Evolutionary conservation across 1,140 invertebrate species (phyloP).

Genomic region (Nixonia krombeini): DNA sequence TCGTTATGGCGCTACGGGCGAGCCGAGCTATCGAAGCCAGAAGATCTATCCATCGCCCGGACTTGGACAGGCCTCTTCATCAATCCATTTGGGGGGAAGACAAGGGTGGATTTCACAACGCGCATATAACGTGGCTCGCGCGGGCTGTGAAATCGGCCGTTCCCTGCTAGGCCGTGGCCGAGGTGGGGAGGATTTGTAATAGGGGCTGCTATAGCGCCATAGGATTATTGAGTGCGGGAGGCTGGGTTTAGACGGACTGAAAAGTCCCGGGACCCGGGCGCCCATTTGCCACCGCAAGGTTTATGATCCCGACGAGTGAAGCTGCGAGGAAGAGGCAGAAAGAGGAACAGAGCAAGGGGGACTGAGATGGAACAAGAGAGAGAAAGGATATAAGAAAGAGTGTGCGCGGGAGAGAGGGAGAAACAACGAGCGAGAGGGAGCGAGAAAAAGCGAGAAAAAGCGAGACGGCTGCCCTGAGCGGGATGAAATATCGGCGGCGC

Average conservation of each 20-base stretch:
- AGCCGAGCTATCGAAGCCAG: slow-evolving; percentile 30
- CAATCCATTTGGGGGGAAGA: slow-evolving; percentile 48
- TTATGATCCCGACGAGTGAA: slow-evolving; percentile 54
- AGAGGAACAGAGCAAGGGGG: neutral
- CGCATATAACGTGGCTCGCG: slow-evolving; percentile 28
- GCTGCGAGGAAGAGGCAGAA: slow-evolving; percentile 7
- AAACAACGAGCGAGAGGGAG: slow-evolving; percentile 7
- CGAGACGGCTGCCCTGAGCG: slow-evolving; percentile 9
- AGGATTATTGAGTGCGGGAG: slow-evolving; percentile 60
- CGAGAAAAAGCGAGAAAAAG: slow-evolving; percentile 12
- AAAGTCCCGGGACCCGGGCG: slow-evolving; percentile 62
- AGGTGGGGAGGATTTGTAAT: slow-evolving; percentile 49
- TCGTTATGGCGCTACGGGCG: slow-evolving; percentile 2
- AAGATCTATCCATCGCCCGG: slow-evolving; percentile 48
- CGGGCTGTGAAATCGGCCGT: slow-evolving; percentile 9
- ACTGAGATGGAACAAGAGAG: slow-evolving; percentile 13
- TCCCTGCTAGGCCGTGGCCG: neutral
- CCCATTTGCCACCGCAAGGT: slow-evolving; percentile 55
- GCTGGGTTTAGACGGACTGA: slow-evolving; percentile 51
- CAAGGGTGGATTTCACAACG: slow-evolving; percentile 42
- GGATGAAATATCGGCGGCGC: slow-evolving; percentile 38
- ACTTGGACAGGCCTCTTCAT: slow-evolving; percentile 54
- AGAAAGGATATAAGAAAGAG: slow-evolving; percentile 1
- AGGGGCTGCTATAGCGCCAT: slow-evolving; percentile 55
- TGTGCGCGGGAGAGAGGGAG: neutral